A percentile compares a stretch with the other conserved stretches of the same genome.
These are phyloP conservation scores for Xenotilapia longispinis DNA, from an alignment of 2,113 vertebrate genomes.

Conservation along the genomic window DNA sequence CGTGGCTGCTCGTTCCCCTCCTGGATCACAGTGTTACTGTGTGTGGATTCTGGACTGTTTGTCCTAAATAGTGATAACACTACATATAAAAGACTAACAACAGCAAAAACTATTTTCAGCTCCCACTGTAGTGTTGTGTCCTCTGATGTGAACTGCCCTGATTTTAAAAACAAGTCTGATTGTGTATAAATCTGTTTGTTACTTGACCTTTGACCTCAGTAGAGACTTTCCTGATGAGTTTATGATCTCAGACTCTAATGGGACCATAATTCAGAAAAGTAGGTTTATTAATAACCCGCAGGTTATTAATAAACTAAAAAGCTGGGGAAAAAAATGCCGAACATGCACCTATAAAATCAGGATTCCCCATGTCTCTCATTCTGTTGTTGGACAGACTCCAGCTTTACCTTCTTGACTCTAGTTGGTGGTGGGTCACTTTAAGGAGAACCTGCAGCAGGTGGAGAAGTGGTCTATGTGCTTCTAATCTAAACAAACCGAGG, in stretches of 20 bases:
- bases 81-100: neutral
- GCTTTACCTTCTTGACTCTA: neutral
- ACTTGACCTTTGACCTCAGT: neutral
- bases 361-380: neutral
- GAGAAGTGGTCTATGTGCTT: neutral
- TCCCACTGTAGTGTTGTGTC: neutral
- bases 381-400: neutral
- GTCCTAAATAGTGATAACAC: neutral
- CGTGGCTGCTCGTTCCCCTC: neutral
- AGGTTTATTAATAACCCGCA: neutral
- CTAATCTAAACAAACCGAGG: neutral
- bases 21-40: neutral
- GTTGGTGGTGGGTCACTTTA: neutral
- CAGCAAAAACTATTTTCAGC: neutral
- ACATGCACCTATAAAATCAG: neutral
- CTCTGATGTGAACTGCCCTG: neutral
- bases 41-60: neutral
- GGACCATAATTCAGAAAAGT: neutral
- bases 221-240: neutral
- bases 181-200: neutral
- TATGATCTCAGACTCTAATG: neutral
- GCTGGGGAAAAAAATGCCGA: accelerated
- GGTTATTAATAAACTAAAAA: neutral
- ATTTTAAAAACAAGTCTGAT: neutral
- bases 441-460: neutral